Evolutionary conservation across 2,888 invertebrate genomes (phyloP), one percentile per base, ranked within the genome.

Genomic region (Germaria angustata): DNA sequence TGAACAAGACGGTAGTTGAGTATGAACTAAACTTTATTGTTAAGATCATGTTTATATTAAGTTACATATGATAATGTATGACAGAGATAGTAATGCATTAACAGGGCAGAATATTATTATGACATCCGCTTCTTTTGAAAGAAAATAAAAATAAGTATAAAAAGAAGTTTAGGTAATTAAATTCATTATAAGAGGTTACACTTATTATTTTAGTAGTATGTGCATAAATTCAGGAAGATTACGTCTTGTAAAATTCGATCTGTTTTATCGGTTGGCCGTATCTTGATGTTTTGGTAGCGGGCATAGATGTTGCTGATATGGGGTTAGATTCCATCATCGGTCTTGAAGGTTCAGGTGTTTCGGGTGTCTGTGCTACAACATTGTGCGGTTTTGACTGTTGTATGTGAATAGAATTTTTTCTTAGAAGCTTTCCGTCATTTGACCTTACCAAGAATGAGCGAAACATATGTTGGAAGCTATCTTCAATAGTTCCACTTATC

Each of bases 351-450:
- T 44, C 20, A 3, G 59, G 44, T 3, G 46, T 71, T 71, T 44
- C 44, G 17, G 46, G 34, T 46, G 36, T 13, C 32, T 57, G 32
- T 44, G 44, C 34, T 46, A 15, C 46, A 32, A 36, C 46, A 49
- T 28, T n/a, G n/a, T 57, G 57, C 34, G 75, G 59, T 61, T 79
- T 81, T 28, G 81, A 72, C 41, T 55, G 55, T 34, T 84, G 72
- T 28, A 84, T 51, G 68, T 79, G 76, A 72, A 81, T 61, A n/a
- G 81, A 81, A 51, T 81, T 81, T 41, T 76, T 65, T 49, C 79
- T 66, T 44, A 81, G 24, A 4, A 75, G 51, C 69, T 75, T 84
- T 53, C 73, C 65, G 15, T 84, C 66, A 32, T 84, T 68, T 34
- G 75, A 72, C 59, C 71, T 57, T 17, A 84, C 28, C 9, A 44